phyloP scores from a whole-genome alignment of 2,113 vertebrate genomes.

The Penelope pileata region DNA sequence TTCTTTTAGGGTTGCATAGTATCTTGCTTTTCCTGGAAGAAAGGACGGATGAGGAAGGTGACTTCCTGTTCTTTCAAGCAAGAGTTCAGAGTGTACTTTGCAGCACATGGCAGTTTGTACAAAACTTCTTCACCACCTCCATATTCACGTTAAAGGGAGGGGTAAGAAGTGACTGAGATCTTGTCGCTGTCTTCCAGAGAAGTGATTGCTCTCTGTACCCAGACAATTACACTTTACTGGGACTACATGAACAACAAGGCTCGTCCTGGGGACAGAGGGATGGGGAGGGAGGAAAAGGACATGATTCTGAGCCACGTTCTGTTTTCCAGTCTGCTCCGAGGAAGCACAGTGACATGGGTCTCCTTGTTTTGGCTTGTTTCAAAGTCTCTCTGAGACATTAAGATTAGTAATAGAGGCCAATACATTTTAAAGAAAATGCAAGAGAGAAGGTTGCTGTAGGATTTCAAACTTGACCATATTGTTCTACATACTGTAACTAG shows the following conservation, averaged over 20 bases:
- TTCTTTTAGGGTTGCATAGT: neutral
- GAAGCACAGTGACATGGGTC: neutral
- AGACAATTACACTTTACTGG: neutral
- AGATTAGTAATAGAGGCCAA: neutral
- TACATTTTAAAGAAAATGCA: neutral
- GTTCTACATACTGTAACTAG: neutral
- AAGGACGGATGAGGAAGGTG: constrained; percentile 22
- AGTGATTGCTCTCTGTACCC: neutral
- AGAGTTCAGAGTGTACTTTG: neutral
- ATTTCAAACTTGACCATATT: neutral
- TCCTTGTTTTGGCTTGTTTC: neutral
- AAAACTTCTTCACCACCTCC: neutral
- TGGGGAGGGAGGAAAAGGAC: neutral
- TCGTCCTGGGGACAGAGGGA: neutral
- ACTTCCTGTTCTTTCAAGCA: constrained; percentile 40
- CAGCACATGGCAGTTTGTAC: neutral
- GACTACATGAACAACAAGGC: neutral
- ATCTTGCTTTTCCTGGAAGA: constrained; percentile 37
- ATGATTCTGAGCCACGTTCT: neutral
- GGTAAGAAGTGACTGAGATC: neutral
- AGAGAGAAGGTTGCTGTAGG: neutral
- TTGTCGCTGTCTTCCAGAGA: neutral
- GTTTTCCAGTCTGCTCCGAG: neutral
- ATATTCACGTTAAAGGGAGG: neutral
- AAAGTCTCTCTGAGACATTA: neutral